Conservation (phyloP, 2,797 vertebrate species). For the Eulemur mongoz region DNA sequence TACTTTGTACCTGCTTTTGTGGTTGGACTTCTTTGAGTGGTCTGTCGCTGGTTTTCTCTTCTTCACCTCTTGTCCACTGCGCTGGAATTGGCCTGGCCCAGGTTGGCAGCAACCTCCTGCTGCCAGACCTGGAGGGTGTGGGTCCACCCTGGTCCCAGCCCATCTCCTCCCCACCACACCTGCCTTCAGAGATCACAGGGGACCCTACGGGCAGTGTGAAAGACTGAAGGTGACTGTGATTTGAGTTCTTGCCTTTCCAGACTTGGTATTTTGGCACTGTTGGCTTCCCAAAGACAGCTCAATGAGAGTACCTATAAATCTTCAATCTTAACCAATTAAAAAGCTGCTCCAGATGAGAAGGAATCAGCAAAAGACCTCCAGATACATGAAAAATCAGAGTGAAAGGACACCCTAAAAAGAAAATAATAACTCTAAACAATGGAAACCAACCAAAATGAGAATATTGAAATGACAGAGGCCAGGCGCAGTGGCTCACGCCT, state of each 20-base stretch:
- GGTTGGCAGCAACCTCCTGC: neutral
- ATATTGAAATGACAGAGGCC: no score
- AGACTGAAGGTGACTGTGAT: neutral
- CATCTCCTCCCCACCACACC: neutral
- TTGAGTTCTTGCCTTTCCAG: neutral
- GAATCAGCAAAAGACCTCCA: no score
- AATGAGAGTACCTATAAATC: neutral
- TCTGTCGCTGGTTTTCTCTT: neutral
- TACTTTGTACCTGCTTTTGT: fast-evolving
- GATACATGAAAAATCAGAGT: no score
- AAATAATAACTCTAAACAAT: no score
- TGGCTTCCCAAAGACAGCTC: neutral
- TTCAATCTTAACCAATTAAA: constrained; percentile 29
- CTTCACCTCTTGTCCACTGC: neutral
- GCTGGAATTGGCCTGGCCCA: neutral
- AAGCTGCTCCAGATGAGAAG: no score
- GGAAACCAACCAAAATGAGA: no score
- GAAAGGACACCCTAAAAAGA: no score
- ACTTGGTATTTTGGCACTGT: neutral
- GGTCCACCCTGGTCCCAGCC: fast-evolving
- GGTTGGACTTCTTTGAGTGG: neutral
- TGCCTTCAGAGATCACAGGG: no score
- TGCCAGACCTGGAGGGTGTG: neutral
- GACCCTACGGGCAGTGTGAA: neutral
- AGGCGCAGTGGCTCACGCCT: no score